These are phyloP conservation scores for Temnothorax nylanderi DNA, from an alignment of 1,140 invertebrate genomes.

Conservation along the genomic window DNA sequence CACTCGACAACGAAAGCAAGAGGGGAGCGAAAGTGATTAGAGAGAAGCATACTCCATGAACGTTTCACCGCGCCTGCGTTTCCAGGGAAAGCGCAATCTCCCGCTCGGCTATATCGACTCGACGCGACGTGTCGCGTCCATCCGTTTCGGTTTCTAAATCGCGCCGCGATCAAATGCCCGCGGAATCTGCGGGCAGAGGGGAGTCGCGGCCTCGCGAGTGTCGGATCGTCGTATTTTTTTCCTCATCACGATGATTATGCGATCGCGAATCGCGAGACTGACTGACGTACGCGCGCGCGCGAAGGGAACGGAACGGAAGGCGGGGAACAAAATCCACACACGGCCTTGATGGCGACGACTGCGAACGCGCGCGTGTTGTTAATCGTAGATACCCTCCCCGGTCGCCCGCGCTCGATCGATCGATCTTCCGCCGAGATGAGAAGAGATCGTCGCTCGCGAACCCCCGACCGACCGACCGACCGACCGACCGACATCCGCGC, in stretches of 20 bases:
- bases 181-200: too few species aligned
- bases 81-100: slow-evolving; percentile 18
- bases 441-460: not conserved
- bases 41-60: not conserved
- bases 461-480: not conserved
- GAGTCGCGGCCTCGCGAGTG: not conserved
- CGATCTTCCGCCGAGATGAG: not conserved
- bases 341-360: not conserved
- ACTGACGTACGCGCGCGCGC: too few species aligned
- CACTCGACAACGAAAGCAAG: not conserved
- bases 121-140: not conserved
- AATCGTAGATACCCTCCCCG: too few species aligned
- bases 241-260: not conserved
- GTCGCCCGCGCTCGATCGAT: not conserved
- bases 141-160: slow-evolving; percentile 5
- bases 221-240: not conserved
- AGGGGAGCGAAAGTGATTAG: slow-evolving; percentile 40
- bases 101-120: not conserved
- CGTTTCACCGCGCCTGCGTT: slow-evolving; percentile 11
- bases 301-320: too few species aligned
- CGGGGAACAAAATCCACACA: not conserved
- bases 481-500: not conserved
- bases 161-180: too few species aligned
- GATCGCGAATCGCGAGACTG: too few species aligned
- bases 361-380: too few species aligned